Evolutionary conservation across 1,140 invertebrate species (phyloP).

Genomic region (Heliconius congener): DNA sequence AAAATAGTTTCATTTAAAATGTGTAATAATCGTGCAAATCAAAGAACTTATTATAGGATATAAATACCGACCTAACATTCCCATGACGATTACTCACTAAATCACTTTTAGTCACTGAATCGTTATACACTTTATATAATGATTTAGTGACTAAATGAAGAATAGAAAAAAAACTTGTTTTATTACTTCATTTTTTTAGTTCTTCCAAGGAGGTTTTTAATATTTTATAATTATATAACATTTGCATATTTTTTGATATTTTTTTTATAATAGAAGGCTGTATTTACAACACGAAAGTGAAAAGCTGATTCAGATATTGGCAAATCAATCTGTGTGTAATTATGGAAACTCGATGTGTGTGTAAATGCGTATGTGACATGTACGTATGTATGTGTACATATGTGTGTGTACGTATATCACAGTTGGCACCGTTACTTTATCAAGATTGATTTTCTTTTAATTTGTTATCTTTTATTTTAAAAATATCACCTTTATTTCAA

Average conservation of each 20-base stretch:
- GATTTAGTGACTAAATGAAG: not conserved
- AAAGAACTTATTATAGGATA: too few relatives aligned
- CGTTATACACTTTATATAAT: too few relatives aligned
- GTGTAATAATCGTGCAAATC: too few relatives aligned
- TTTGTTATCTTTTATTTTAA: too few relatives aligned
- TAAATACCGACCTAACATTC: too few relatives aligned
- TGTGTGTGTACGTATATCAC: not conserved
- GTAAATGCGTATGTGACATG: not conserved
- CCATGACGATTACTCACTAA: too few relatives aligned
- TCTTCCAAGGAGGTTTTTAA: not conserved
- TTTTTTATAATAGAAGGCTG: not conserved
- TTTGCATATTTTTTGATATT: not conserved
- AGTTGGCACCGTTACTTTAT: not conserved
- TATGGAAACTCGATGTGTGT: not conserved
- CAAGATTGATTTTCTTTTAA: too few relatives aligned
- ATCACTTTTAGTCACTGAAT: too few relatives aligned
- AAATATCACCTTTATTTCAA: too few relatives aligned
- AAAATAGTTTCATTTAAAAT: too few relatives aligned
- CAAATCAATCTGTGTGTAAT: not conserved
- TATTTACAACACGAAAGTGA: not conserved
- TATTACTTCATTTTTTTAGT: not conserved
- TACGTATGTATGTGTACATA: not conserved
- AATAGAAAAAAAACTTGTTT: not conserved
- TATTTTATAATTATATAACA: not conserved
- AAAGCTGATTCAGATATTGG: conserved; percentile 1